A percentile compares a stretch with the other conserved stretches of the same genome.
These are phyloP conservation scores for Tretioscincus oriximinensis DNA, from an alignment of 2,113 vertebrate species.

Conservation along the genomic window DNA sequence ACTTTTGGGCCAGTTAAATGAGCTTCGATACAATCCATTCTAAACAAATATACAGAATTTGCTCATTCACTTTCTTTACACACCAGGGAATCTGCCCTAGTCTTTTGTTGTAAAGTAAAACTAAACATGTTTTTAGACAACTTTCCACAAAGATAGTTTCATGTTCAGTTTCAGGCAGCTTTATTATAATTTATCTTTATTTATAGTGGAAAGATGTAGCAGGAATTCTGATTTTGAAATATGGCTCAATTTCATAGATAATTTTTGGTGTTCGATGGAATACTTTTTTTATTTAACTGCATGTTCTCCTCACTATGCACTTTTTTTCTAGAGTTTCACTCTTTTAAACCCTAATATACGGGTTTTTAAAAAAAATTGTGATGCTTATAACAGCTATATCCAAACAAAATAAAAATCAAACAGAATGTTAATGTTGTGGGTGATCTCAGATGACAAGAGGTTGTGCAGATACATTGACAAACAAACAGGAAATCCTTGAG, in stretches of 20 bases:
- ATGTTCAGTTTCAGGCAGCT: not conserved
- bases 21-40: not conserved
- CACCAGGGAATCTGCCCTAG: not conserved
- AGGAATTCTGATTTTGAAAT: constrained; percentile 53
- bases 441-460: not conserved
- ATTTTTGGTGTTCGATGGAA: constrained; percentile 63
- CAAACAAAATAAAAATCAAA: not conserved
- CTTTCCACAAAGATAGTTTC: not conserved
- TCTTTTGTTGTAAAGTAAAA: not conserved
- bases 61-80: not conserved
- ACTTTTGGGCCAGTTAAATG: not conserved
- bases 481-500: not conserved
- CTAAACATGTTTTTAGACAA: not conserved
- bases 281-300: constrained; percentile 50
- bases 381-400: too few relatives aligned
- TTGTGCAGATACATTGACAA: not conserved
- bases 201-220: constrained; percentile 47
- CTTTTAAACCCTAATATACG: constrained; percentile 49
- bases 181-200: not conserved
- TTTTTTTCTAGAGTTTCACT: constrained; percentile 41
- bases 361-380: not conserved
- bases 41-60: not conserved
- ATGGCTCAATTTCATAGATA: constrained; percentile 42
- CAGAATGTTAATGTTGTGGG: not conserved
- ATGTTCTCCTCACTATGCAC: constrained; percentile 43